phyloP scores from a whole-genome alignment of 2,113 vertebrate species.

The Otus sunia region DNA sequence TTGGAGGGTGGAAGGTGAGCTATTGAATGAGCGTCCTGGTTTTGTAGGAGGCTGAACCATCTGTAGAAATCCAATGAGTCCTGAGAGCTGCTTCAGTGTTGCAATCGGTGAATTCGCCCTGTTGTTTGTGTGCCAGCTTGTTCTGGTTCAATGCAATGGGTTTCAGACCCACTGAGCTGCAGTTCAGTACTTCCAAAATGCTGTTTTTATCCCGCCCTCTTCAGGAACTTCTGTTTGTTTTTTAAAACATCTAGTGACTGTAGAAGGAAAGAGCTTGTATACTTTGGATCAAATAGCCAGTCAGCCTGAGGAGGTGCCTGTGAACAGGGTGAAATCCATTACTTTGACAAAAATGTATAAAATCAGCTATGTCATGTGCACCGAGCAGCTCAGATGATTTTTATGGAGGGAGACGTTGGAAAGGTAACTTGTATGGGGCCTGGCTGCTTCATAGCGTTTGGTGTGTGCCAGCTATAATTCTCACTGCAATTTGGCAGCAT shows the following conservation, averaged over 20 bases:
- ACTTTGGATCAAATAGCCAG: neutral
- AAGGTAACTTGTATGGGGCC: neutral
- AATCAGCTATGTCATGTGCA: fast-evolving
- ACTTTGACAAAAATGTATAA: neutral
- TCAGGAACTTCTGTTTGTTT: neutral
- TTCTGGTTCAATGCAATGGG: neutral
- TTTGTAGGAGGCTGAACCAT: neutral
- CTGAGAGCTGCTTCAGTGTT: neutral
- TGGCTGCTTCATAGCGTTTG: neutral
- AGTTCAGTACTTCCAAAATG: neutral
- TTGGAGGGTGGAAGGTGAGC: neutral
- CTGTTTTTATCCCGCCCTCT: neutral
- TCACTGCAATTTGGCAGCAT: neutral
- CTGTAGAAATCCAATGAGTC: neutral
- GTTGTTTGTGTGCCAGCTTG: neutral
- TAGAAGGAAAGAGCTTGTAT: neutral
- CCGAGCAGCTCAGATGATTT: neutral
- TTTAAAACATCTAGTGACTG: neutral
- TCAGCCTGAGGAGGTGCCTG: neutral
- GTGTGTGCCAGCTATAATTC: neutral
- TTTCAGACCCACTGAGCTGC: neutral
- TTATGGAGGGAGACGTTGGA: neutral
- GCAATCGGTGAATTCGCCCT: neutral
- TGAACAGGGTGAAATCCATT: neutral
- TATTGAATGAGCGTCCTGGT: neutral